Base-by-base conservation (phyloP, 2,113 vertebrate species). In the Tragelaphus scriptus region DNA sequence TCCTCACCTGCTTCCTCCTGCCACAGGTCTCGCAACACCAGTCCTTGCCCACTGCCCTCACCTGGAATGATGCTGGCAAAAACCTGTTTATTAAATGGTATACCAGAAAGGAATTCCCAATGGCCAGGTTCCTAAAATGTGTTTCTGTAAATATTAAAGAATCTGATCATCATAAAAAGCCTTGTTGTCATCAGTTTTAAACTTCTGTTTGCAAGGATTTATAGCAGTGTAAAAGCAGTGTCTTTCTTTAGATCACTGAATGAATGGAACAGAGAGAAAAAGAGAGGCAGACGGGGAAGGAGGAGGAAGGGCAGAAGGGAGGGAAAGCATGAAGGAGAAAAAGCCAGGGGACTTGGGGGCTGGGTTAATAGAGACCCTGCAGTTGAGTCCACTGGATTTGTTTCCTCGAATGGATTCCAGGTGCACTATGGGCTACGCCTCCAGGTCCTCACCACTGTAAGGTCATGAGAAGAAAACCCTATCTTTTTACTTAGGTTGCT, bases 381-480 rank as follows among this genome's bases (percentile, higher is more conserved):
- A 32, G 68, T 85, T 63, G 8, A 28, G 80, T 87, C 55, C 28
- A 23, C 55, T 56, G 55, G 77, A 49, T 63, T 75, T 92, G 55
- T 84, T 75, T 36, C 36, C 81, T 40, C n/a, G 79, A 65, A 85
- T 30, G 79, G 82, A 40, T 84, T 93, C 97, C 98, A 96, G 92
- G 93, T 88, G 96, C 79, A 68, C 75, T 87, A 65, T 23, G 59
- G 95, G 81, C 55, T 12, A 23, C 3, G 28, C 55, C 28, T 61
- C 90, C 82, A 75, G 21, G 85, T 81, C 71, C n/a, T 71, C 15
- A 0, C 77, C 77, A 49, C 61, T 79, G 55, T 61, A 75, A 89
- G 59, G 94, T 93, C 90, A 81, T 0, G n/a, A 51, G 87, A 96
- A 85, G 55, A 95, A 98, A 98, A 90, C 23, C 44, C 53, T 14